A percentile compares a stretch with the other conserved stretches of the same genome.
These are phyloP conservation scores for Oscheius sp. DNA, from an alignment of 2,888 invertebrate species.

Conservation along the genomic window DNA sequence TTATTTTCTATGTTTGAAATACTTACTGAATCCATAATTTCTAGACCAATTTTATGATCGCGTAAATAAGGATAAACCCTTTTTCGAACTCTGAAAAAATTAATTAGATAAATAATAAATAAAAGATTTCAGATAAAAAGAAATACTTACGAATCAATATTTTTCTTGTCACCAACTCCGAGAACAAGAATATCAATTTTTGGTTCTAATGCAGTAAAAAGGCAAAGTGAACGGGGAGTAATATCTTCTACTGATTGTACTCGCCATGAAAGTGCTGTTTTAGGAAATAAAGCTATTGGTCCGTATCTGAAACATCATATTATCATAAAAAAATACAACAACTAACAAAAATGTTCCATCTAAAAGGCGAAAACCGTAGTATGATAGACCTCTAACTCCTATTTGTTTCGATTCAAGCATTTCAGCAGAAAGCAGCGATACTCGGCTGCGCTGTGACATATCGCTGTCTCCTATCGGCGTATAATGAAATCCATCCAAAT, in stretches of 20 bases:
- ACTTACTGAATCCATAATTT: conserved; percentile 82
- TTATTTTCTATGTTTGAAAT: not conserved
- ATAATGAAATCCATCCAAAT: conserved; percentile 56
- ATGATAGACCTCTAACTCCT: conserved; percentile 64
- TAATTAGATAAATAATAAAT: not conserved
- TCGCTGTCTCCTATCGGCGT: conserved; percentile 67
- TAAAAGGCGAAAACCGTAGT: conserved; percentile 67
- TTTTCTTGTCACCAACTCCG: conserved; percentile 73
- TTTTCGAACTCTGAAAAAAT: conserved; percentile 44
- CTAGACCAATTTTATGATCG: conserved; percentile 80
- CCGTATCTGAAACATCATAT: conserved; percentile 59
- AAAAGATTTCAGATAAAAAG: no score
- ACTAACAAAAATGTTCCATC: conserved; percentile 65
- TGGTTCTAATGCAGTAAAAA: conserved; percentile 86
- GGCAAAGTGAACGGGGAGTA: conserved; percentile 82
- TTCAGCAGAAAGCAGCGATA: conserved; percentile 65
- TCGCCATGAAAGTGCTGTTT: conserved; percentile 70
- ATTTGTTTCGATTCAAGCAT: conserved; percentile 66
- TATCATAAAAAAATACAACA: not conserved
- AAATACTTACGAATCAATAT: conserved; percentile 59
- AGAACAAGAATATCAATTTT: conserved; percentile 79
- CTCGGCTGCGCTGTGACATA: conserved; percentile 59
- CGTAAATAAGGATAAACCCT: conserved; percentile 68
- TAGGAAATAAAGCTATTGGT: conserved; percentile 71
- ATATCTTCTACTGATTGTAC: conserved; percentile 78